Conservation (phyloP, 1,140 invertebrate species). For the Hypsibius dujardini region DNA sequence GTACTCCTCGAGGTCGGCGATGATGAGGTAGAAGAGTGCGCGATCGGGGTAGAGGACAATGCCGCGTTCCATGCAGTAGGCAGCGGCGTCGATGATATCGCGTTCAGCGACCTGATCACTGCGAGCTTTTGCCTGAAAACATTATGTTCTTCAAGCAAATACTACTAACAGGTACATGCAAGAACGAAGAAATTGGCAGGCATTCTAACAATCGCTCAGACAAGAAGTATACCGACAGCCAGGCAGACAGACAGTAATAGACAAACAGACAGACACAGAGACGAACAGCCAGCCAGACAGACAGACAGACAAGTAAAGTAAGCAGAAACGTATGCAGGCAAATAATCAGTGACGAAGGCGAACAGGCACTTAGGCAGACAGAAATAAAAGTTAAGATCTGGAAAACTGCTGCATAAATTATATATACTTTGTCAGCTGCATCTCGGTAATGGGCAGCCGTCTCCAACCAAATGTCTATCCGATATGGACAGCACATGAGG, state of each 20-base stretch:
- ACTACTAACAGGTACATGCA: too few species aligned
- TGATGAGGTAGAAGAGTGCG: constrained; percentile 86
- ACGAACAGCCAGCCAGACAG: too few species aligned
- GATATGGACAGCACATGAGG: constrained; percentile 81
- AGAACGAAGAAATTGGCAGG: constrained; percentile 28
- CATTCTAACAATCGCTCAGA: not conserved
- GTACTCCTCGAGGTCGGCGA: constrained; percentile 95
- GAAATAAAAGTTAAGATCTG: too few species aligned
- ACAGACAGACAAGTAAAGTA: too few species aligned
- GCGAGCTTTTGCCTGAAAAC: constrained; percentile 22
- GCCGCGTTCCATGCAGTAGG: constrained; percentile 20
- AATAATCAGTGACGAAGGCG: too few species aligned
- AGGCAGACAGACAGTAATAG: too few species aligned
- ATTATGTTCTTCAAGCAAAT: constrained; percentile 17
- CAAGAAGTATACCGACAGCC: too few species aligned
- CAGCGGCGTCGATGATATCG: constrained; percentile 17
- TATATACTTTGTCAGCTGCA: constrained; percentile 64
- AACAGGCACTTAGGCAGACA: too few species aligned
- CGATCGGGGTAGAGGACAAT: constrained; percentile 46
- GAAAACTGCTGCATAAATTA: too few species aligned
- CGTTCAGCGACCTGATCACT: constrained; percentile 23
- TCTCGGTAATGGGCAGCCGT: constrained; percentile 86
- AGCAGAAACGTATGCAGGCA: too few species aligned
- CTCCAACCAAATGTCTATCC: constrained; percentile 97
- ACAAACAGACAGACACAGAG: too few species aligned